Evolutionary conservation across 2,797 vertebrate genomes (phyloP), one percentile per base, ranked within the genome.

Genomic region (Platalea minor): DNA sequence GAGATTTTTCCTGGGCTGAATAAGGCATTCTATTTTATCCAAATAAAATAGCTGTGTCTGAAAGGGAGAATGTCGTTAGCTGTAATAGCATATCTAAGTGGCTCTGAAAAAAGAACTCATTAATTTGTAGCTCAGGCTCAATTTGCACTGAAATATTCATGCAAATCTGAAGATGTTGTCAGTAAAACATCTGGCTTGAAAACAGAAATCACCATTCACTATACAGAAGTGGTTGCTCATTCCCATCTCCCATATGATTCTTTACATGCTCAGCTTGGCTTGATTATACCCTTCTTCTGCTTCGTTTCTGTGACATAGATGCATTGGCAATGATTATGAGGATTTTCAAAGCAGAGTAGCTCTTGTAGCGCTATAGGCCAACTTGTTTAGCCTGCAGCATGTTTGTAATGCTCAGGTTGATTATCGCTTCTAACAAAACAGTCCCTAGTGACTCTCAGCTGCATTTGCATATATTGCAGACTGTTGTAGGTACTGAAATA

Each of bases 351-450:
- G 89, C 37, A 43, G 86, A 94, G 57, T 63, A 64, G 45, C 33
- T 93, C 90, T 93, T 82, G 95, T 85, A 95, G 35, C 80, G 90
- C 85, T 74, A 43, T 7, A 89, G 93, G 87, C 83, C 85, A 82
- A 54, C 90, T 95, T 97, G 92, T 96, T 96, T 93, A 93, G 95
- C 96, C 95, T 92, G 83, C 80, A 91, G 91, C 91, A 43, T 37
- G 25, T 93, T 93, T 93, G 80, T 57, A 94, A 75, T 64, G 73
- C 77, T 96, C 85, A 91, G 93, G 85, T 74, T 96, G 95, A 93
- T 95, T 84, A 91, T 89, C 2, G 29, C 65, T 96, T 93, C 85
- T 90, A 89, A 96, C 87, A 91, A 93, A 97, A 95, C 48, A 91
- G 75, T 69, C 91, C 85, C 87, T 54, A 28, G 80, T 74, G 93